Conservation (phyloP, 2,113 vertebrate species). For the Zootoca vivipara region DNA sequence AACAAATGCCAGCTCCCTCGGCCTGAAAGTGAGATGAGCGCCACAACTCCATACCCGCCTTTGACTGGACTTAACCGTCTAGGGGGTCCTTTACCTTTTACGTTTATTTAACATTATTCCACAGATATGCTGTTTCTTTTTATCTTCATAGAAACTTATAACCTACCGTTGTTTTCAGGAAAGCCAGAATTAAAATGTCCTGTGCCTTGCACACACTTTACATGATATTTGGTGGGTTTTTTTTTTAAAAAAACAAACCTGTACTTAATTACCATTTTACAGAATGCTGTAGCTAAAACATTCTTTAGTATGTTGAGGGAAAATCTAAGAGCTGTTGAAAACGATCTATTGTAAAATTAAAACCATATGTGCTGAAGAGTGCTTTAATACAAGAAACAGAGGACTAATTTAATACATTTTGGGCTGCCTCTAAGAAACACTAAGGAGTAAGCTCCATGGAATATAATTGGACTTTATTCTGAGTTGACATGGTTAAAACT, state of each 20-base stretch:
- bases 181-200: background rate
- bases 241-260: rapidly evolving
- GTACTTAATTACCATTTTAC: background rate
- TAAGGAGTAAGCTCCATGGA: background rate
- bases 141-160: background rate
- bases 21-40: no score
- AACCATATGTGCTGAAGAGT: background rate
- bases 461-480: no score
- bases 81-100: no score
- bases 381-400: background rate
- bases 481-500: no score
- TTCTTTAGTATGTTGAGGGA: background rate
- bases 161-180: background rate
- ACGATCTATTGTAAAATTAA: slow-evolving; percentile 1
- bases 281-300: background rate
- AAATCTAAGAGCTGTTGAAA: slow-evolving; percentile 13
- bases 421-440: background rate
- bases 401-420: background rate
- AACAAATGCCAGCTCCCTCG: no score
- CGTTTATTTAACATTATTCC: background rate
- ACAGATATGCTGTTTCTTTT: background rate
- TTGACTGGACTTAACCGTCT: no score
- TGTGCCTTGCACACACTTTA: background rate
- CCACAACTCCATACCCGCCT: no score
- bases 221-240: background rate